phyloP scores from a whole-genome alignment of 2,113 vertebrate species.

The Cnemophilus loriae region DNA sequence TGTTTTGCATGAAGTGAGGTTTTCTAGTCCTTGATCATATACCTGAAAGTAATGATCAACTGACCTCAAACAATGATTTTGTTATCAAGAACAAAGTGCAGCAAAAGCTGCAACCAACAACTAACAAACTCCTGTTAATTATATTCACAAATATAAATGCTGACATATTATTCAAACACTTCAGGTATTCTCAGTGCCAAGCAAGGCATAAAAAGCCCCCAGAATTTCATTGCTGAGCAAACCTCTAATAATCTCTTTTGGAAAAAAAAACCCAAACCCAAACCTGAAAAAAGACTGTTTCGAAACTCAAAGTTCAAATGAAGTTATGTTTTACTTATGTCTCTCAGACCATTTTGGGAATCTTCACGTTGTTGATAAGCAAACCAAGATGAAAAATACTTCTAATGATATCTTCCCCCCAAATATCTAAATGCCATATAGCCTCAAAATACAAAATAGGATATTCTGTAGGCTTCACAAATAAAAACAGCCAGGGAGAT shows the following conservation, averaged over 20 bases:
- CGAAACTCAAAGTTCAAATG: neutral
- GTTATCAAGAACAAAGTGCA: neutral
- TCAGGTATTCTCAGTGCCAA: neutral
- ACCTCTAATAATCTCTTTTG: neutral
- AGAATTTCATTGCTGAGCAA: neutral
- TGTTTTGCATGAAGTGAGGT: neutral
- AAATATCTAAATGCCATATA: neutral
- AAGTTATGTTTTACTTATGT: neutral
- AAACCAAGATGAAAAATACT: constrained; percentile 2
- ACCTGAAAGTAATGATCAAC: neutral
- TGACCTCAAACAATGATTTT: neutral
- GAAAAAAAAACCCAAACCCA: neutral
- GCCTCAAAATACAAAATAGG: neutral
- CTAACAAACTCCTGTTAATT: neutral
- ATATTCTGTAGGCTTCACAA: neutral
- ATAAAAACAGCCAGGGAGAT: neutral
- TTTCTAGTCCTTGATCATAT: neutral
- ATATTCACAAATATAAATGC: neutral
- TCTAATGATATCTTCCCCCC: neutral
- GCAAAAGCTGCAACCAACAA: neutral
- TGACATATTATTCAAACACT: neutral
- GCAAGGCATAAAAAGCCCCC: neutral
- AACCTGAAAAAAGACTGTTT: neutral
- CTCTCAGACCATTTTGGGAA: neutral
- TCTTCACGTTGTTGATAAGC: neutral